Base-by-base conservation (phyloP, 2,888 invertebrate genomes). In the Aelia acuminata region DNA sequence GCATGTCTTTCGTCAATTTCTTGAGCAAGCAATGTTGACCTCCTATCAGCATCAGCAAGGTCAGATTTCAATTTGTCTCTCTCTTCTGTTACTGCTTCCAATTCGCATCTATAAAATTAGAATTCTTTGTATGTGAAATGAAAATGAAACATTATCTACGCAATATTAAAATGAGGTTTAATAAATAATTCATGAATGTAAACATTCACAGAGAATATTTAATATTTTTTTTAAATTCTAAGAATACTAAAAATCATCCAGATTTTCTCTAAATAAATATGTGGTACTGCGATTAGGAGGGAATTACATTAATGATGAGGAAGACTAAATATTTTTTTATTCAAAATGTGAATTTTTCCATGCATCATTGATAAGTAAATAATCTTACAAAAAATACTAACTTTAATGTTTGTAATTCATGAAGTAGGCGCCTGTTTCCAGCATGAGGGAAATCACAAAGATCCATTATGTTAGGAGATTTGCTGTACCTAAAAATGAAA, bases 1-100 rank as follows among this genome's bases (percentile, higher is more conserved):
- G 95, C 94, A 92, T 98, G 97, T 91, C 96, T 95, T 91, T 98
- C 98, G 92, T 98, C 98, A 3, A 98, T 96, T 92, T 98, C 98
- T 91, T 96, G 96, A 1, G 97, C 98, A 86, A 98, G 93, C 88
- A 97, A 92, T 0, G 95, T 94, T 0, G 97, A 96, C 90, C 98
- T 94, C 89, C 95, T 94, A 91, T 98, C 97, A 0, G 97, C 97
- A 91, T 97, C 97, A 35, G 94, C 93, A 31, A 98, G 94, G 91
- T 97, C 97, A 20, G 94, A 93, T 90, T 95, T 95, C 63, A 98
- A 92, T 92, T 98, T 98, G 90, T 96, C 96, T 88, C 97, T 94
- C 92, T 98, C 98, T 49, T 94, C 95, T 85, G 94, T 93, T 91
- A 96, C 93, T 91, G 96, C 96, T 89, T 96, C 95, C 91, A 95